Base-by-base conservation (phyloP, 2,113 vertebrate species). In the Neoarius graeffei region DNA sequence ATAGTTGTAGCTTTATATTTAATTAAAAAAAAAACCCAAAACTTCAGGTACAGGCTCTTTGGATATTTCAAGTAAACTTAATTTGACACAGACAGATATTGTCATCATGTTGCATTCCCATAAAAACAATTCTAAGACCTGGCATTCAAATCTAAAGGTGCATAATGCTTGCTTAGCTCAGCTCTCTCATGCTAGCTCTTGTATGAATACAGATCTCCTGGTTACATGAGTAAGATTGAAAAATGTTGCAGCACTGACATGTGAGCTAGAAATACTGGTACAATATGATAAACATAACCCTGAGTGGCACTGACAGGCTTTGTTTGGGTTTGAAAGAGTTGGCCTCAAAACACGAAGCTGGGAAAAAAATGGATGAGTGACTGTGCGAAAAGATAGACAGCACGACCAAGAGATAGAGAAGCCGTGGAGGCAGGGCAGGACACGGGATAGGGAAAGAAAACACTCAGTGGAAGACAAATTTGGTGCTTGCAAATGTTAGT, bases 221-320 rank as follows among this genome's bases (percentile, higher is more conserved):
- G 11, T 6, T 59, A 66, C 83, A 35, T 80, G 15, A 50, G 20
- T n/a, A 80, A 67, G 27, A 80, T 48, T 62, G n/a, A 73, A n/a
- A 74, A 74, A 74, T 56, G 20, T 62, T 87, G 66, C 6, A 76
- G 67, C 48, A 64, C 59, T 88, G 84, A 82, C 83, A 82, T 80
- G 48, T 10, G 23, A 85, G 54, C 85, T 50, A 42, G 60, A 89
- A 84, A 87, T 82, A 54, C n/a, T 84, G 42, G 30, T n/a, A 77
- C 14, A n/a, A 89, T 85, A 90, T 69, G 89, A 90, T 89, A 89
- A 90, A 90, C 90, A 90, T 89, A 89, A 89, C 88, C 88, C 88
- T 90, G 90, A 90, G 85, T 90, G 88, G 87, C 88, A 90, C 83
- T 89, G 82, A 77, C 83, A 79, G 74, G 59, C 79, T 85, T 90